Conservation (phyloP, 2,113 vertebrate species). For the Mesitornis unicolor region DNA sequence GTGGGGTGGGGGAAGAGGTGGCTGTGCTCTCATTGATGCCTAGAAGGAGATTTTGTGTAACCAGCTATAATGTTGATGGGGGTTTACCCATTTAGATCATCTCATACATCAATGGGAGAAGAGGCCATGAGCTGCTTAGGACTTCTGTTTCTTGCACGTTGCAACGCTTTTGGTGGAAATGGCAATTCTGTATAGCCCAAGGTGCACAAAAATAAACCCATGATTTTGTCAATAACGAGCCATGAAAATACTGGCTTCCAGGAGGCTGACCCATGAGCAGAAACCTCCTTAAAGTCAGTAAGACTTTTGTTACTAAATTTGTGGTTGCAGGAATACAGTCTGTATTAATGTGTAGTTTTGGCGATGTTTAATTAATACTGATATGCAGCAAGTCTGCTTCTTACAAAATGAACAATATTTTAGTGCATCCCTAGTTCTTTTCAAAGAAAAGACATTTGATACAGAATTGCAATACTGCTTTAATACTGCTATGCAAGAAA, state of each 20-base stretch:
- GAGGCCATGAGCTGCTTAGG: not conserved
- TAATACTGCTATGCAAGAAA: constrained; percentile 26
- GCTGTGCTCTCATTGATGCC: constrained; percentile 4
- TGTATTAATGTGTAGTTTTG: not conserved
- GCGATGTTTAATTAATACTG: not conserved
- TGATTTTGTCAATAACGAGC: not conserved
- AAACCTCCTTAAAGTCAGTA: not conserved
- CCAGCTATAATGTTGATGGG: not conserved
- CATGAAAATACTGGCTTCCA: not conserved
- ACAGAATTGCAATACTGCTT: constrained; percentile 55
- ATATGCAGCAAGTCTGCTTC: not conserved
- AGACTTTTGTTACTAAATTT: not conserved
- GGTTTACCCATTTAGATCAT: constrained; percentile 2
- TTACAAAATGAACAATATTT: not conserved
- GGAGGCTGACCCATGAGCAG: not conserved
- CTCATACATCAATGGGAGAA: not conserved
- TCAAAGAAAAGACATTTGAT: constrained; percentile 15
- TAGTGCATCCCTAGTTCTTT: not conserved
- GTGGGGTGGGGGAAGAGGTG: not conserved
- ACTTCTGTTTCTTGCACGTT: not conserved
- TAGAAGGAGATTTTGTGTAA: not conserved
- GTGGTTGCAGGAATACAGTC: not conserved
- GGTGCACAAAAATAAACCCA: constrained; percentile 2
- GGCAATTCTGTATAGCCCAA: constrained; percentile 54
- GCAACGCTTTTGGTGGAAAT: constrained; percentile 12